Percentiles rank a stretch among this genome's conserved stretches.
Evolutionary conservation across 2,888 invertebrate genomes (phyloP).

Genomic region (Synergus laeviventris): DNA sequence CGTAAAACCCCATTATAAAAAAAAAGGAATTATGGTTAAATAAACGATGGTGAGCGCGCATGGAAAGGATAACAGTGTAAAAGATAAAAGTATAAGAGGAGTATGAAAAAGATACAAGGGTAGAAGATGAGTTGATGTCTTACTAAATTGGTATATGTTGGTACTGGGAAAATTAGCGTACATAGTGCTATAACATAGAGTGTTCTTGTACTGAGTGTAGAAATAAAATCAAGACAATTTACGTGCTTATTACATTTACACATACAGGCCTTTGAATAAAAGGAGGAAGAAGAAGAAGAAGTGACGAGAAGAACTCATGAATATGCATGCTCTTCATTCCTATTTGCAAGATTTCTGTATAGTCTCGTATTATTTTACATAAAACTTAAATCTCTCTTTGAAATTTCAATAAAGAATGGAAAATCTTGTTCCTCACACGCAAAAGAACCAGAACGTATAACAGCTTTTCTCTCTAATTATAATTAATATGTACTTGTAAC

Average conservation of each 20-base stretch:
- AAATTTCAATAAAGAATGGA: conserved; percentile 21
- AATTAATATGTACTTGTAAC: not conserved
- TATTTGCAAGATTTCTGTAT: conserved; percentile 22
- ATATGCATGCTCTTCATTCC: conserved; percentile 14
- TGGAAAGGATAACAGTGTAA: not conserved
- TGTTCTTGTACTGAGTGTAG: not conserved
- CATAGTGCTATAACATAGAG: not conserved
- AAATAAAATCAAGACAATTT: not conserved
- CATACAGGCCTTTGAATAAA: conserved; percentile 6
- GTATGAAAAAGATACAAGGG: not conserved
- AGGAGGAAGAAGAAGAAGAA: not conserved
- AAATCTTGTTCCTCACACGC: not conserved
- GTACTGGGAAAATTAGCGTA: not conserved
- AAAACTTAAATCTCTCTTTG: not conserved
- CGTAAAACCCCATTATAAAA: not conserved
- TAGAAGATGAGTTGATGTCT: not conserved
- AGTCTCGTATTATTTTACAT: conserved; percentile 29
- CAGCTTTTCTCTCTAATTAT: not conserved
- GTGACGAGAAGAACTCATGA: conserved; percentile 16
- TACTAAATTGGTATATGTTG: not conserved
- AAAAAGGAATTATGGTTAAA: not conserved
- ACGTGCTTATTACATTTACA: not conserved
- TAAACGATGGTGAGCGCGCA: not conserved
- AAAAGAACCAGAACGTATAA: not conserved
- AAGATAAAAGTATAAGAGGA: not conserved